Conservation (phyloP, 2,888 invertebrate genomes). For the Oegoconia quadripuncta region DNA sequence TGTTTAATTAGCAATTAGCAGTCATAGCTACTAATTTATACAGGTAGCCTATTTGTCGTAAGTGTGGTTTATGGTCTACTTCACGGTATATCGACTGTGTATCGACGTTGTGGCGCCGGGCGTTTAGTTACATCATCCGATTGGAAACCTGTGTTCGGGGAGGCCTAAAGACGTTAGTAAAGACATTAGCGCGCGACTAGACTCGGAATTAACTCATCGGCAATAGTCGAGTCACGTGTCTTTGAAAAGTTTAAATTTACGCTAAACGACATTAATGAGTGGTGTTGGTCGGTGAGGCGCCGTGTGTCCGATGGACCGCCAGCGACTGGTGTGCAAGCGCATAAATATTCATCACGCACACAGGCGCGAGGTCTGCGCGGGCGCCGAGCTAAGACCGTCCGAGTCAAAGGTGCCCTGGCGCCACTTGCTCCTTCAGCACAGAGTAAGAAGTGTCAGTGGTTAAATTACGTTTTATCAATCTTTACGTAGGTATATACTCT, state of each 20-base stretch:
- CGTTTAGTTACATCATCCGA: conserved; percentile 70
- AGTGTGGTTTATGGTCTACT: background rate
- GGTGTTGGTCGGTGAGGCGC: conserved; percentile 43
- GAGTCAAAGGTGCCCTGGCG: conserved; percentile 61
- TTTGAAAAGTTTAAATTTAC: conserved; percentile 69
- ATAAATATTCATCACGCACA: conserved; percentile 59
- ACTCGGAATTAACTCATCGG: conserved; percentile 47
- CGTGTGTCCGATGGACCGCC: conserved; percentile 34
- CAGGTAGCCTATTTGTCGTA: conserved; percentile 1
- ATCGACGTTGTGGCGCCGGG: conserved; percentile 47
- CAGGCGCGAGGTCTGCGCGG: conserved; percentile 28
- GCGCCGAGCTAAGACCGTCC: conserved; percentile 38
- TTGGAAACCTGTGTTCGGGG: conserved; percentile 62
- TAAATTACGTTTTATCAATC: conserved; percentile 1
- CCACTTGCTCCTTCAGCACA: conserved; percentile 33
- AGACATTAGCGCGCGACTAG: conserved; percentile 47
- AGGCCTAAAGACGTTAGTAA: conserved; percentile 50
- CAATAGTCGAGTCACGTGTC: conserved; percentile 58
- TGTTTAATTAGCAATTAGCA: no score
- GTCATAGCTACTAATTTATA: no score
- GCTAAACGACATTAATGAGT: conserved; percentile 65
- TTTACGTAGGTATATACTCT: background rate
- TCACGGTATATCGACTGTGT: conserved; percentile 6
- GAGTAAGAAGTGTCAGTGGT: conserved; percentile 13
- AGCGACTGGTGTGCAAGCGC: conserved; percentile 41